Evolutionary conservation across 2,888 invertebrate species (phyloP), one percentile per base, ranked within the genome.

Genomic region (Zelleria hepariella): DNA sequence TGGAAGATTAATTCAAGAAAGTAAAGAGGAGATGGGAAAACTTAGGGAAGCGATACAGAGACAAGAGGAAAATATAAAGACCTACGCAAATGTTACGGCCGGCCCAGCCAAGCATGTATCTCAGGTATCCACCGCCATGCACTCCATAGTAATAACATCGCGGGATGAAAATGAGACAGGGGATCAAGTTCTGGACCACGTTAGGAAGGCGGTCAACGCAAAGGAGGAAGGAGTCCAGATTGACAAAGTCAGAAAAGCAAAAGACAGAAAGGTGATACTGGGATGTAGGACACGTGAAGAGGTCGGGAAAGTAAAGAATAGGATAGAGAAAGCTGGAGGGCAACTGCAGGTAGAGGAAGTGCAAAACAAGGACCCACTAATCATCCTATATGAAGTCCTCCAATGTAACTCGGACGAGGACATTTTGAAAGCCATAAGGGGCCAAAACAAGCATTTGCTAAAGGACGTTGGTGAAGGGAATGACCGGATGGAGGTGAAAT

Each of bases 1-100:
- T 61, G 61, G 61, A 60, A 62, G 60, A 60, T 62, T 60, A 62
- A 60, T 62, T 61, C n/a, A n/a, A n/a, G n/a, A n/a, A n/a, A n/a
- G n/a, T n/a, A n/a, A n/a, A n/a, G n/a, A n/a, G n/a, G n/a, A n/a
- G n/a, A n/a, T n/a, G n/a, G n/a, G n/a, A n/a, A n/a, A n/a, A n/a
- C n/a, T n/a, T n/a, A n/a, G n/a, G n/a, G n/a, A n/a, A n/a, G n/a
- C n/a, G n/a, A n/a, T n/a, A n/a, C n/a, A n/a, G n/a, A n/a, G n/a
- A n/a, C n/a, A n/a, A n/a, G n/a, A n/a, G n/a, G n/a, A n/a, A n/a
- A n/a, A n/a, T n/a, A n/a, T n/a, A n/a, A n/a, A n/a, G n/a, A n/a
- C n/a, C n/a, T n/a, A n/a, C n/a, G n/a, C n/a, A n/a, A n/a, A n/a
- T n/a, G n/a, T n/a, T n/a, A n/a, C n/a, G n/a, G n/a, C n/a, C n/a